These are phyloP conservation scores for Schizopygopsis malacanthus DNA, from an alignment of 2,797 vertebrate species.

Conservation along the genomic window DNA sequence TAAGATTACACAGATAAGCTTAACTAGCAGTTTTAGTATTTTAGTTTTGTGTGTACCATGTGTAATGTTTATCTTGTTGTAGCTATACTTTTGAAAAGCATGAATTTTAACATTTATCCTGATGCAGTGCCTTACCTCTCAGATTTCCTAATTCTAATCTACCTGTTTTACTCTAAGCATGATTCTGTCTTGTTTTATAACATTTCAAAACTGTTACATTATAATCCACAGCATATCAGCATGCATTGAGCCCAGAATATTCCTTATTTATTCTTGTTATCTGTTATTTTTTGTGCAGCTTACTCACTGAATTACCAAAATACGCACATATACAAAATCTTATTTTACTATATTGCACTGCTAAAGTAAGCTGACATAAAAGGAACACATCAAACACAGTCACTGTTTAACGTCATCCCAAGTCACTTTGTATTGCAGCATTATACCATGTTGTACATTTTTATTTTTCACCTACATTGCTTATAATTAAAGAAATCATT, in stretches of 20 bases:
- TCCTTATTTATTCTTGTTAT: conserved; percentile 77
- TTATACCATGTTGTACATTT: conserved; percentile 69
- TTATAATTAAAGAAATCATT: neutral
- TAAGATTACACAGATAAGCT: neutral
- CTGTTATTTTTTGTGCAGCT: conserved; percentile 48
- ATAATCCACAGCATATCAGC: neutral
- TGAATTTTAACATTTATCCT: neutral
- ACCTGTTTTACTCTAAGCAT: neutral
- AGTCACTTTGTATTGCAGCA: conserved; percentile 79
- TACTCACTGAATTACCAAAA: conserved; percentile 26
- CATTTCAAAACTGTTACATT: accelerated
- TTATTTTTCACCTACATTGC: conserved; percentile 28
- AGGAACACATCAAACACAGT: conserved; percentile 30
- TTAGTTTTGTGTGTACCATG: neutral
- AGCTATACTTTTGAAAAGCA: neutral
- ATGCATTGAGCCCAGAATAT: neutral
- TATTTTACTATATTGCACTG: conserved; percentile 46
- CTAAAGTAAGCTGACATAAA: conserved; percentile 36
- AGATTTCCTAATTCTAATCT: neutral
- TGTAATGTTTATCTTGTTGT: neutral
- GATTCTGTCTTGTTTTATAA: neutral
- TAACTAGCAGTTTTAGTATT: neutral
- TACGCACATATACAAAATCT: conserved; percentile 40
- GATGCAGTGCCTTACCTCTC: neutral
- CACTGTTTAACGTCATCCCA: conserved; percentile 75